A percentile compares a stretch with the other conserved stretches of the same genome.
phyloP scores from a whole-genome alignment of 2,888 invertebrate genomes.

The Pterostichus madidus region DNA sequence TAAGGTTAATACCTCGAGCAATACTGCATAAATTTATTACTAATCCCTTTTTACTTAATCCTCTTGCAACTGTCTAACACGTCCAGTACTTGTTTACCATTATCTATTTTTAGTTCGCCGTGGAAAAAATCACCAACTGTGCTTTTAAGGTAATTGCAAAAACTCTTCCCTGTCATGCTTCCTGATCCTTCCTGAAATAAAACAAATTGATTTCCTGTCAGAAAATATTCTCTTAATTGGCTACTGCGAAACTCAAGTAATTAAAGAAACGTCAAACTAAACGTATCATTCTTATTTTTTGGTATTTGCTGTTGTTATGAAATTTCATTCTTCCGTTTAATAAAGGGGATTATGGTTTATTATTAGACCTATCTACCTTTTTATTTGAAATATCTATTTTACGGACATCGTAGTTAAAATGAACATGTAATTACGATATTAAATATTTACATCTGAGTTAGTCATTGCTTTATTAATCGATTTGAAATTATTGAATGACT shows the following conservation, averaged over 20 bases:
- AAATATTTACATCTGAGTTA: no score
- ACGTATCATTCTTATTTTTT: slow-evolving; percentile 8
- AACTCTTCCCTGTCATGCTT: slow-evolving; percentile 46
- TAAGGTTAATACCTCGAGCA: slow-evolving; percentile 45
- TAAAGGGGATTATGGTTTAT: neutral
- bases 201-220: slow-evolving; percentile 41
- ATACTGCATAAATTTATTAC: slow-evolving; percentile 49
- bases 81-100: slow-evolving; percentile 33
- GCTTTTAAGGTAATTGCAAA: slow-evolving; percentile 58
- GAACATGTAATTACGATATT: neutral
- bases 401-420: neutral
- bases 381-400: slow-evolving; percentile 38
- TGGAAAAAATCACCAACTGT: slow-evolving; percentile 53
- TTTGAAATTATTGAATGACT: no score
- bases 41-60: slow-evolving; percentile 50
- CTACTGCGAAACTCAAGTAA: slow-evolving; percentile 15
- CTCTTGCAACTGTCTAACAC: slow-evolving; percentile 38
- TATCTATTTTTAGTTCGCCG: slow-evolving; percentile 39
- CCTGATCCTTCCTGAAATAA: slow-evolving; percentile 43
- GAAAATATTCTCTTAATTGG: slow-evolving; percentile 34
- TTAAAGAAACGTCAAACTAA: slow-evolving; percentile 36
- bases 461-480: no score
- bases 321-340: slow-evolving; percentile 17
- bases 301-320: slow-evolving; percentile 34
- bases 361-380: neutral